Base-by-base conservation (phyloP, 2,888 invertebrate genomes). In the Andrena marginata region DNA sequence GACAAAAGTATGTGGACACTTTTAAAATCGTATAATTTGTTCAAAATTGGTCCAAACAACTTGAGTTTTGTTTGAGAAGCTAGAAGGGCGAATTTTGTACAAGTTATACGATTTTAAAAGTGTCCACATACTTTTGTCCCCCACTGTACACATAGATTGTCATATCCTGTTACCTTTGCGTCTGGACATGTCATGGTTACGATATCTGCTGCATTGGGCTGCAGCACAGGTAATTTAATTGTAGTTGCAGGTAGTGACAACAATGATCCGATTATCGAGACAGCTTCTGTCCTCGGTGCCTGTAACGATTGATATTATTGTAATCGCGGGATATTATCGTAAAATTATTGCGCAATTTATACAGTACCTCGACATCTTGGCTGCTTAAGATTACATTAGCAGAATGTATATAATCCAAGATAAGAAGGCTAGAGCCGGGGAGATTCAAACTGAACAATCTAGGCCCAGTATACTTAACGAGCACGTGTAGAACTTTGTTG, bases 321-420 rank as follows among this genome's bases (percentile, higher is more conserved):
- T 29, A 31, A 64, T 33, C 3, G 16, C 8, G n/a, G n/a, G 16
- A 48, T 23, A 16, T 2, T 6, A 13, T 4, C 33, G 6, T 26
- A 16, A 42, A 60, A 33, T 59, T 29, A 23, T 16, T 49, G 5
- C 33, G 0, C 8, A 42, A 69, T 35, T 65, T 29, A 6, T 8
- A 8, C 16, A 56, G 49, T 82, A 93, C 92, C 62, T 96, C 95
- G 79, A 97, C 96, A 92, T 98, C 98, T 16, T 96, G 95, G 20
- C 97, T 97, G 89, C 97, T 97, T 79, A 99, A 95, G 83, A 99
- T 96, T 26, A 97, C 96, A 80, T 98, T 97, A 86, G 98, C 97
- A 8, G 98, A 98, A 91, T 98, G 97, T 49, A 99, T 97, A 90
- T 99, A 97, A 95, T 99, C 99, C 73, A 98, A 94, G 68, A 98